phyloP scores from a whole-genome alignment of 2,888 invertebrate genomes.

The Drosophila diplacantha region DNA sequence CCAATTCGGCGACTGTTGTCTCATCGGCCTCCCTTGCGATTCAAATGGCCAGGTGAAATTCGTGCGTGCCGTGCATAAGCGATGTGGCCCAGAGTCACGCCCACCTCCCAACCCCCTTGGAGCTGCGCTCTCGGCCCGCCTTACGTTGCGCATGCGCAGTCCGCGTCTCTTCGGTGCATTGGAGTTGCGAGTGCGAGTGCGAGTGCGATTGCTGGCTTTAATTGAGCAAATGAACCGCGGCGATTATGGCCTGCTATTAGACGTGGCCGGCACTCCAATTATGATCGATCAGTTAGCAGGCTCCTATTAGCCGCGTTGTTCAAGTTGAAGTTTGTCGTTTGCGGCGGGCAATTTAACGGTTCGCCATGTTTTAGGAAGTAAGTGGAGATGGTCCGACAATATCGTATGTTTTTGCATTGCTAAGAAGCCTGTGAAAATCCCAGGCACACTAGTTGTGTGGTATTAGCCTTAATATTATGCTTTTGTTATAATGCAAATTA shows the following conservation, averaged over 20 bases:
- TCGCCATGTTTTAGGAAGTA: constrained; percentile 42
- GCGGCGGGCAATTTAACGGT: constrained; percentile 40
- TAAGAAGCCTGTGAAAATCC: constrained; percentile 2
- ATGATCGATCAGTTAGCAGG: constrained; percentile 32
- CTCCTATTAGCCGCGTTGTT: constrained; percentile 31
- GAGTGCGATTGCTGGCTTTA: constrained; percentile 33
- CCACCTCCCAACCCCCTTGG: constrained; percentile 8
- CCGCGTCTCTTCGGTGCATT: constrained; percentile 12
- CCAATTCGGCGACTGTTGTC: constrained; percentile 44
- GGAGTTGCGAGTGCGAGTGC: constrained; percentile 14
- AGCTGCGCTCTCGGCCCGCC: neutral
- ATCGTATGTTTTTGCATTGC: constrained; percentile 14
- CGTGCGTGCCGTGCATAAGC: constrained; percentile 54
- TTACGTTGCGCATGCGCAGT: constrained; percentile 31
- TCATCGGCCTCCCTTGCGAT: constrained; percentile 45
- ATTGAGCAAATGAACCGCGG: constrained; percentile 48
- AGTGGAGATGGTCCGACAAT: constrained; percentile 9
- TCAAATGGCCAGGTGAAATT: constrained; percentile 70
- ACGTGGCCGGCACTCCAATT: constrained; percentile 46
- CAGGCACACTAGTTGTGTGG: neutral
- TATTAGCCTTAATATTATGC: neutral
- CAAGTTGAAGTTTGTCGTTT: constrained; percentile 66
- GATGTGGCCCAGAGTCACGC: constrained; percentile 42
- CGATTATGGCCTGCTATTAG: constrained; percentile 44
- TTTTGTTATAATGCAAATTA: constrained; percentile 7